Evolutionary conservation across 2,113 vertebrate species (phyloP), one percentile per base, ranked within the genome.

Genomic region (Lucifuga dentata): DNA sequence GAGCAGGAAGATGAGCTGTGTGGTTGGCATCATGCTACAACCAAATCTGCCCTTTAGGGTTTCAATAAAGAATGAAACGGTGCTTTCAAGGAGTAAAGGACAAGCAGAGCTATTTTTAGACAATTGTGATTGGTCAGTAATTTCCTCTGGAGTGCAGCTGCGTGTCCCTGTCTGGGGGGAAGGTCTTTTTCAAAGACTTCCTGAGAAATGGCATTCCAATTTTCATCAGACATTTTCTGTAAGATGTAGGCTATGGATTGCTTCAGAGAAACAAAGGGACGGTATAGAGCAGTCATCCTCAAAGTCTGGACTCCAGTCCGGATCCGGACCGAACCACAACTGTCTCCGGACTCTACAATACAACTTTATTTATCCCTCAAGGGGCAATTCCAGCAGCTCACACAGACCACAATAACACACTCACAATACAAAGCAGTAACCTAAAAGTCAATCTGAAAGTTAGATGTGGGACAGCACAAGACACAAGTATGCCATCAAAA

Each of bases 71-170:
- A 26, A 5, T 3, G 8, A 17, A 12, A 38, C 11, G 8, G 38
- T 57, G 57, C 7, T 68, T 60, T 41, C 11, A 38, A 56, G 33
- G 38, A 13, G 66, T n/a, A 56, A 61, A 5, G 23, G 46, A 35
- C 11, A 24, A 32, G 35, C 44, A 11, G 1, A 20, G 35, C 20
- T 70, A 53, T 53, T 49, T 77, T 59, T 64, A 65, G 16, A 41
- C 11, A 29, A 15, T 39, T 60, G 16, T 61, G 21, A 60, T 65
- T 61, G 35, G 60, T 36, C 62, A 19, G 44, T 58, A 51, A 26
- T 56, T 49, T 68, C 35, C 50, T 45, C n/a, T 39, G 9, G 41
- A 32, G 7, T 48, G 32, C 56, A 68, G 56, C 57, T 35, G 51
- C 11, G 6, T 59, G 24, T 43, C 46, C 29, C 1, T 2, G 7